Base-by-base conservation (phyloP, 2,888 invertebrate species). In the Meiosimyza decipiens region DNA sequence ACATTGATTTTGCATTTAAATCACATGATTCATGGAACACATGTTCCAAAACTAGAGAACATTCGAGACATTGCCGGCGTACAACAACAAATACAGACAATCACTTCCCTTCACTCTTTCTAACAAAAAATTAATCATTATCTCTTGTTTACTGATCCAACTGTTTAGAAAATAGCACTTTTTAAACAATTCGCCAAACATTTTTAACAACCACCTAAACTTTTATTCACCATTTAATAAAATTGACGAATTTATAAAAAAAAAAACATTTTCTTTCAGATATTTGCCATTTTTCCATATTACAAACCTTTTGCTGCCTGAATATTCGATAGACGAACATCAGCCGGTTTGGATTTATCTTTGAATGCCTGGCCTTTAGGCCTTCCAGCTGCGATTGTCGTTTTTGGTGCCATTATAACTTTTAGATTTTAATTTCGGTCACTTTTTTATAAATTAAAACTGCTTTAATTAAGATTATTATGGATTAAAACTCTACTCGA, bases 281-380 rank as follows among this genome's bases (percentile, higher is more conserved):
- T 18, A 15, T 6, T 47, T 22, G 12, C 6, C 11, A 57, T 15
- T 18, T 16, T 18, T 50, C 51, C 13, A n/a, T 6, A 54, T 74
- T 75, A 74, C 79, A 80, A 90, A 97, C 98, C 97, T 94, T 98
- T 99, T 71, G 98, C 99, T 83, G 99, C 99, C 88, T 94, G 93
- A 82, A 99, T 98, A 87, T 99, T 99, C 86, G 98, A 98, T 79
- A 91, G 90, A 71, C 98, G 92, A 83, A 99, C 96, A 89, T 98
- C 97, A 57, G 92, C 90, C 60, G 99, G 98, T 89, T 99, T 99
- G 83, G 92, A 93, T 90, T 95, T 95, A 88, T 96, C 95, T 88
- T 95, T 95, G 84, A 94, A 96, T 69, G 94, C 93, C 67, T 89
- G 86, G 64, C 88, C 87, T 72, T 81, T 81, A 11, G 85, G 85